phyloP scores from a whole-genome alignment of 2,113 vertebrate genomes.

The Alosa alosa region DNA sequence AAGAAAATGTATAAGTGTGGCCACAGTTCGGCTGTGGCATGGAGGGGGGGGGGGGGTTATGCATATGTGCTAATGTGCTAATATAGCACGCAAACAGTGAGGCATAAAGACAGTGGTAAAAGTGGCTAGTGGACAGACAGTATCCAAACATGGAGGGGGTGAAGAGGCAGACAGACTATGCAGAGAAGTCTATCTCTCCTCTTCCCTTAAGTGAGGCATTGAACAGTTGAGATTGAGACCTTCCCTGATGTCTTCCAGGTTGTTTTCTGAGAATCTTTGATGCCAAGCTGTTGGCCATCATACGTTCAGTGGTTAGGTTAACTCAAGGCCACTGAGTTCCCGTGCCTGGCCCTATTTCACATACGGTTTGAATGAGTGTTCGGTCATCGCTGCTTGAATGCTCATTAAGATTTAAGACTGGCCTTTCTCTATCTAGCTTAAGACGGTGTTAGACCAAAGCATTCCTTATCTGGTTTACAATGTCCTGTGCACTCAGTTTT shows the following conservation, averaged over 20 bases:
- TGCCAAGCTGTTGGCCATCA: background rate
- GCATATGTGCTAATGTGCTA: too few species aligned
- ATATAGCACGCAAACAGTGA: too few species aligned
- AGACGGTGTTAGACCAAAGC: background rate
- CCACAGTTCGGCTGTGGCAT: too few species aligned
- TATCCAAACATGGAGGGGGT: too few species aligned
- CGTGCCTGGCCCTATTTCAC: background rate
- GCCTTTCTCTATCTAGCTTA: background rate
- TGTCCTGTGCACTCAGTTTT: background rate
- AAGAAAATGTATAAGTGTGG: too few species aligned
- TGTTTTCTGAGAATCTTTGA: background rate
- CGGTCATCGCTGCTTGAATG: background rate
- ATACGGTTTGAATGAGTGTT: background rate
- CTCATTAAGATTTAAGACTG: background rate
- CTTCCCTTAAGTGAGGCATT: too few species aligned
- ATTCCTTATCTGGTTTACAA: slow-evolving; percentile 2
- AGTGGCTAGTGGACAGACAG: too few species aligned
- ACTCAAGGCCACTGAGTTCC: background rate
- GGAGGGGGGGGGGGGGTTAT: too few species aligned
- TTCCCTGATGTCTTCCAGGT: background rate
- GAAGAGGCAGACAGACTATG: too few species aligned
- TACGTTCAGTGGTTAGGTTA: background rate
- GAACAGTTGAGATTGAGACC: too few species aligned
- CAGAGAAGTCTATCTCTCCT: too few species aligned
- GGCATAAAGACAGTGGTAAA: too few species aligned